Base-by-base conservation (phyloP, 2,113 vertebrate species). In the Hiodon tergisus region DNA sequence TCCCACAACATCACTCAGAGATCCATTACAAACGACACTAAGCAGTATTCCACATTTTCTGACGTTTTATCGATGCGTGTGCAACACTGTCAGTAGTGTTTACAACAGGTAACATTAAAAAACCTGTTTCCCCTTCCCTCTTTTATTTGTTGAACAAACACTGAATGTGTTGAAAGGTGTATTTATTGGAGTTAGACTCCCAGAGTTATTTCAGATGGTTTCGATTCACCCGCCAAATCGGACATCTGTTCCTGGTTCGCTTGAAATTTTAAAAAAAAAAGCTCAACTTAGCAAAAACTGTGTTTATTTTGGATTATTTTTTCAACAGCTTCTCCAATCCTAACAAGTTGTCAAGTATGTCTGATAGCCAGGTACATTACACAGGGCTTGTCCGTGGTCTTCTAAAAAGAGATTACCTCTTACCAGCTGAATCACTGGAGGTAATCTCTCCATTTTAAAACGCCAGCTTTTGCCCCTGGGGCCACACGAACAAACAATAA, bases 131-230 rank as follows among this genome's bases (percentile, higher is more conserved):
- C 59, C 70, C 69, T 58, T 77, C 70, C 59, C 47, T 67, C 82
- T 76, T 81, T 85, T 81, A 87, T 86, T 87, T 86, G 87, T 83
- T 86, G 81, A 79, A 86, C 83, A 87, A 87, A 86, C 87, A 87
- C 83, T 87, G 83, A 90, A 88, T 9, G 89, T 89, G 92, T 91
- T 95, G 92, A 95, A 94, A 96, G 90, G 86, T 91, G 89, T 94
- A 95, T 95, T 95, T 96, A 94, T 94, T 94, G 91, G 88, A 92
- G 89, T 92, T 88, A 86, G 81, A 87, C 88, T 90, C 76, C 85
- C 88, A 90, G 90, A 94, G 92, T 94, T 94, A 90, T 94, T 95
- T 95, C 94, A 96, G 93, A 95, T 97, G 95, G 94, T 95, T 96
- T 91, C 81, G 88, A 93, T 96, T 96, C 90, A 81, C 92, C 88